Evolutionary conservation across 2,888 invertebrate genomes (phyloP), one percentile per base, ranked within the genome.

Genomic region (Panzeria rudis): DNA sequence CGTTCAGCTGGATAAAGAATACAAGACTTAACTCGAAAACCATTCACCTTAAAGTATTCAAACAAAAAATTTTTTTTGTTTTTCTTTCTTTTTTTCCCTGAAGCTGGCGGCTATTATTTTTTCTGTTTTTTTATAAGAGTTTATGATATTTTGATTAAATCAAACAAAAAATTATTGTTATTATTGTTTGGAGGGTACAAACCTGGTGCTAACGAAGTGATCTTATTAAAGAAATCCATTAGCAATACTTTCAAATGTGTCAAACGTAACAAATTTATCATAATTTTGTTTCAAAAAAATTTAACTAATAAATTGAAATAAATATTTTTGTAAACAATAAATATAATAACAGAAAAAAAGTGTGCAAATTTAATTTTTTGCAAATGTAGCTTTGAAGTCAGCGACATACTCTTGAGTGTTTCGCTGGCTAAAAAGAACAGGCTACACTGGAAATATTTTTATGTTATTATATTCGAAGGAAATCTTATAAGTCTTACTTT

Each of bases 231-330:
- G 35, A 79, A 84, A 86, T 79, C 75, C 79, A 86, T 87, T 87
- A 79, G 87, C 76, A 52, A 85, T 85, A 83, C 83, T 87, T 87
- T 87, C 86, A 69, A 84, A 78, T 44, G 59, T 83, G 83, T 86
- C 86, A 86, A 76, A 86, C 80, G 72, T 77, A 68, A 73, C 71
- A 73, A 83, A 77, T 84, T 81, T 84, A 75, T 79, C 38, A 80
- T 62, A 23, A 68, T 66, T 79, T 72, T 61, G 7, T 20, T 3
- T 9, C 0, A 50, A 5, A 68, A 15, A 56, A 56, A 44, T 9
- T 17, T 11, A 50, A 17, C 2, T 17, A 50, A 50, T 20, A 20
- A 50, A 50, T 20, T 20, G 0, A 6, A 20, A 8, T 7, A 20
- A 50, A 50, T 20, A 56, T 71, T 59, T 54, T 54, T 29, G 54